These are phyloP conservation scores for Matsumurasca onukii DNA, from an alignment of 1,140 invertebrate species.

Conservation along the genomic window DNA sequence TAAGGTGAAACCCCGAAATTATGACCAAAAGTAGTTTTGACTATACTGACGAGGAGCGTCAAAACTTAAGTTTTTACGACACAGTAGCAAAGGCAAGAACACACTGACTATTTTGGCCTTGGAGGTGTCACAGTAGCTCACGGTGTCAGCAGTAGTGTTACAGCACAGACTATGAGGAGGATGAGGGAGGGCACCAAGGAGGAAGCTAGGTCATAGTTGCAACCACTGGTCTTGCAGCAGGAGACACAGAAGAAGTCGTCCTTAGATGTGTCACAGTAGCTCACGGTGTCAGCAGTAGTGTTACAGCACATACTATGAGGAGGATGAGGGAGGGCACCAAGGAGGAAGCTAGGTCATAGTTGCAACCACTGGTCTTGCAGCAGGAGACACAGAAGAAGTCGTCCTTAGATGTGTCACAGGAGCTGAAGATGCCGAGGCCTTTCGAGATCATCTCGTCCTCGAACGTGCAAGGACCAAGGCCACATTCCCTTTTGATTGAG, in stretches of 20 bases:
- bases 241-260: constrained; percentile 49
- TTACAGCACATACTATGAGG: too few species aligned
- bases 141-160: too few species aligned
- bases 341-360: constrained; percentile 31
- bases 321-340: not conserved
- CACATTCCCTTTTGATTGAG: constrained; percentile 52
- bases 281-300: constrained; percentile 48
- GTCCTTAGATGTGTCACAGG: constrained; percentile 50
- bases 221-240: constrained; percentile 49
- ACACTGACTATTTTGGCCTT: too few species aligned
- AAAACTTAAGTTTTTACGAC: too few species aligned
- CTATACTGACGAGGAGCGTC: too few species aligned
- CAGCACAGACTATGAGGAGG: too few species aligned
- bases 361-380: constrained; percentile 49
- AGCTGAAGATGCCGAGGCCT: constrained; percentile 49
- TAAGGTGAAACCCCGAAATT: too few species aligned
- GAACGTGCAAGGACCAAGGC: constrained; percentile 54
- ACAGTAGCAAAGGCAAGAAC: too few species aligned
- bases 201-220: constrained; percentile 40
- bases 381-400: constrained; percentile 50
- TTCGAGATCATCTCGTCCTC: constrained; percentile 48
- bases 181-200: not conserved
- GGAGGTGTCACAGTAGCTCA: too few species aligned
- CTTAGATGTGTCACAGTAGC: constrained; percentile 50
- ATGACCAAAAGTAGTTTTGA: too few species aligned